phyloP scores from a whole-genome alignment of 2,888 invertebrate species.

The Ceramica pisi region DNA sequence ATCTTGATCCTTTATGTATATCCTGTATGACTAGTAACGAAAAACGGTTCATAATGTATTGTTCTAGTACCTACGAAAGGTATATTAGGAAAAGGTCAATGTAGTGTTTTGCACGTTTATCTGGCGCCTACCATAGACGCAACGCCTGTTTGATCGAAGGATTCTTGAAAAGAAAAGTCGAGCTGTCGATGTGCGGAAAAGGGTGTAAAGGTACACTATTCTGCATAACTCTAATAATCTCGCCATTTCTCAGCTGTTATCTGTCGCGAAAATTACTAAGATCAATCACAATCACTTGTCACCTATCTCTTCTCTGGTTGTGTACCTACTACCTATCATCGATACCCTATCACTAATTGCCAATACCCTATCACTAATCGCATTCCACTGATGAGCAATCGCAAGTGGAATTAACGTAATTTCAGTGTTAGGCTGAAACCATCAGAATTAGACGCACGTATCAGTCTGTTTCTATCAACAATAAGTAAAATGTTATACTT shows the following conservation, averaged over 20 bases:
- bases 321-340: neutral
- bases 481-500: neutral
- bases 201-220: too few species aligned
- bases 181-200: too few species aligned
- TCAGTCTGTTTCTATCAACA: neutral
- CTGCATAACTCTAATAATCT: neutral
- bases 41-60: too few species aligned
- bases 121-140: too few species aligned
- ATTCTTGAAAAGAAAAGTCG: neutral
- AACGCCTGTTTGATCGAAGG: neutral
- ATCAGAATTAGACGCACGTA: neutral
- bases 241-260: neutral
- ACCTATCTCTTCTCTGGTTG: constrained; percentile 4
- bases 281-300: constrained; percentile 9
- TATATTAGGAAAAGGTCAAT: too few species aligned
- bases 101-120: too few species aligned
- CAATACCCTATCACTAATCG: constrained; percentile 15
- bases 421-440: neutral
- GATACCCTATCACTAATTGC: constrained; percentile 32
- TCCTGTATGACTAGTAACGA: too few species aligned
- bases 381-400: constrained; percentile 17
- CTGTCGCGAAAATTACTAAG: constrained; percentile 11
- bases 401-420: constrained; percentile 7
- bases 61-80: too few species aligned
- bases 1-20: too few species aligned